Evolutionary conservation across 2,888 invertebrate genomes (phyloP), one percentile per base, ranked within the genome.

Genomic region (Noctua comes): DNA sequence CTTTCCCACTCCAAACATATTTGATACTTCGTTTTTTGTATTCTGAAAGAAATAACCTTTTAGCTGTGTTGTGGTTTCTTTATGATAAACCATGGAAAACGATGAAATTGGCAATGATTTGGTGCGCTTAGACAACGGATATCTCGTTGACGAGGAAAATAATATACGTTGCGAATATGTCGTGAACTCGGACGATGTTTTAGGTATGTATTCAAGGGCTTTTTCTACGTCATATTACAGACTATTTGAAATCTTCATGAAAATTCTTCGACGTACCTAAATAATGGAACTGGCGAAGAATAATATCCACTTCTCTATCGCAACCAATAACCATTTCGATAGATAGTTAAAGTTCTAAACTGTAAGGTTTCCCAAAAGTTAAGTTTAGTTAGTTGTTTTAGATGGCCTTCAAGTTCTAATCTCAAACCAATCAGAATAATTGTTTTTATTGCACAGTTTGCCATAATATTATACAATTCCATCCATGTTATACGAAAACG

Each of bases 51-150:
- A 69, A 71, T 80, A 84, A 86, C 80, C 83, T 85, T 57, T 7
- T 51, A 40, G 18, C 46, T 71, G 70, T 68, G 54, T 68, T 74
- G 83, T 62, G 64, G 70, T n/a, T 72, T 62, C 31, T 80, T 1
- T 78, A 86, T 82, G 86, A 76, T 70, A 59, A 88, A 92, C 65
- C 83, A 97, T 97, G 97, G 97, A 97, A 92, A 96, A 94, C 84
- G 97, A 97, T 82, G 97, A 97, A 91, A 97, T 97, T 91, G 97
- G 97, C 66, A 97, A 97, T 91, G 98, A 98, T 84, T 91, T 97
- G 78, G 95, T 96, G 76, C 93, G 96, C 77, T 86, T 96, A 77
- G 95, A 96, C 75, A 94, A 93, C 84, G 96, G 96, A 64, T 97
- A 94, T 85, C 89, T 97, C 7, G 95, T 96, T 1, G 97, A 96